These are phyloP conservation scores for Andricus quercusramuli DNA, from an alignment of 2,888 invertebrate genomes.

Conservation along the genomic window DNA sequence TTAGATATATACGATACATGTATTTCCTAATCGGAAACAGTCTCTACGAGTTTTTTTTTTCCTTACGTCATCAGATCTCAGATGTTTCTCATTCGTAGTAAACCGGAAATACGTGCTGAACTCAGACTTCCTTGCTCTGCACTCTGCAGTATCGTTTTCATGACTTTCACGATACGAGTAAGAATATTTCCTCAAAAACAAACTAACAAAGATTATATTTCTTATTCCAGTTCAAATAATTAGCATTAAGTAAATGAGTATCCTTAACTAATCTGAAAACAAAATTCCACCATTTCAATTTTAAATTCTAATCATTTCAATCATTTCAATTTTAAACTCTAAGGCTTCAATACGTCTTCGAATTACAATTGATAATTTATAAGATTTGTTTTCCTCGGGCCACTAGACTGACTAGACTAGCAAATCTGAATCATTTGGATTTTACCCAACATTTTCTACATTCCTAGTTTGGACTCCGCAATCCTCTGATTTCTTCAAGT, in stretches of 20 bases:
- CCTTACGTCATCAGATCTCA: neutral
- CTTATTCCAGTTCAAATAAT: too few species aligned
- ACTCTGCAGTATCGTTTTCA: neutral
- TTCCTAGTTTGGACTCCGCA: neutral
- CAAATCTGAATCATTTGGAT: neutral
- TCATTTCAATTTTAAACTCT: too few species aligned
- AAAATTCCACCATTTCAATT: too few species aligned
- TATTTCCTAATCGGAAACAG: too few species aligned
- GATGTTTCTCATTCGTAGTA: slow-evolving; percentile 7
- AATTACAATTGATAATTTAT: neutral
- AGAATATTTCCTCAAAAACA: too few species aligned
- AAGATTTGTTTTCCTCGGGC: neutral
- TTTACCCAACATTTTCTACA: neutral
- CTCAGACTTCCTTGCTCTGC: neutral
- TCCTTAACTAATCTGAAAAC: too few species aligned
- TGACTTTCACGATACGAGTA: neutral
- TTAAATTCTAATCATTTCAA: too few species aligned
- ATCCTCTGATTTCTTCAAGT: neutral
- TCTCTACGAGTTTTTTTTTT: neutral
- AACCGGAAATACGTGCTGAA: neutral
- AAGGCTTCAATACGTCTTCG: too few species aligned
- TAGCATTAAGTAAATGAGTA: too few species aligned
- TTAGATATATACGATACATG: too few species aligned
- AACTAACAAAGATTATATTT: too few species aligned
- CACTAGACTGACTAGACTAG: neutral